Percentiles rank a stretch among this genome's conserved stretches.
Evolutionary conservation across 2,797 vertebrate species (phyloP).

Genomic region (Acanthis flammea): DNA sequence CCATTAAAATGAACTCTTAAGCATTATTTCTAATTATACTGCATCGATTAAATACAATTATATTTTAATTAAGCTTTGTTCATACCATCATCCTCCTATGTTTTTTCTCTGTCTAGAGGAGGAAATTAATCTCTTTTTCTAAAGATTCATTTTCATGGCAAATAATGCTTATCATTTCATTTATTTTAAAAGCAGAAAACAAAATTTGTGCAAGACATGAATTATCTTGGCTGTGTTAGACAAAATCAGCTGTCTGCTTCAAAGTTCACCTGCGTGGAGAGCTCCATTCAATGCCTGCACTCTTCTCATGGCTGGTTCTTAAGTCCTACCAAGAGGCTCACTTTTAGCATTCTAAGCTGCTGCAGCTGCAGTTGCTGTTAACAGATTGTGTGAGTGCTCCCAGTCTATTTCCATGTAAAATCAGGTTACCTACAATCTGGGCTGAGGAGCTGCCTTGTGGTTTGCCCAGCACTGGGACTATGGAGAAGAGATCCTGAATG

Average conservation of each 20-base stretch:
- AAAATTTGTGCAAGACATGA: background rate
- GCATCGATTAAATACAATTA: slow-evolving; percentile 46
- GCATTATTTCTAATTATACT: slow-evolving; percentile 28
- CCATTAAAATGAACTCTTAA: slow-evolving; percentile 25
- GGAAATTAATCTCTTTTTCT: background rate
- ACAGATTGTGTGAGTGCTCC: background rate
- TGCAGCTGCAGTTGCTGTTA: background rate
- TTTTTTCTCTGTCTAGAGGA: background rate
- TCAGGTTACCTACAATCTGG: background rate
- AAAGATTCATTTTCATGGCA: background rate
- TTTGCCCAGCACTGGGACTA: background rate
- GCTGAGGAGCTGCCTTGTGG: background rate
- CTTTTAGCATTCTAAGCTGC: background rate
- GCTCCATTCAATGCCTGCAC: background rate
- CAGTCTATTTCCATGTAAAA: background rate
- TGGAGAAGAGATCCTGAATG: background rate
- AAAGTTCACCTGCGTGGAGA: background rate
- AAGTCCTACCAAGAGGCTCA: background rate
- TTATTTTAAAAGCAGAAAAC: slow-evolving; percentile 32
- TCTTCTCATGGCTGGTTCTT: background rate
- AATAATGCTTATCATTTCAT: slow-evolving; percentile 11
- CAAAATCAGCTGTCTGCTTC: background rate
- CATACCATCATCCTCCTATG: background rate
- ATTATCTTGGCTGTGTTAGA: background rate
- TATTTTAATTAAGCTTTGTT: slow-evolving; percentile 44